A percentile compares a stretch with the other conserved stretches of the same genome.
These are phyloP conservation scores for Polyploca ridens DNA, from an alignment of 2,888 invertebrate species.

Conservation along the genomic window DNA sequence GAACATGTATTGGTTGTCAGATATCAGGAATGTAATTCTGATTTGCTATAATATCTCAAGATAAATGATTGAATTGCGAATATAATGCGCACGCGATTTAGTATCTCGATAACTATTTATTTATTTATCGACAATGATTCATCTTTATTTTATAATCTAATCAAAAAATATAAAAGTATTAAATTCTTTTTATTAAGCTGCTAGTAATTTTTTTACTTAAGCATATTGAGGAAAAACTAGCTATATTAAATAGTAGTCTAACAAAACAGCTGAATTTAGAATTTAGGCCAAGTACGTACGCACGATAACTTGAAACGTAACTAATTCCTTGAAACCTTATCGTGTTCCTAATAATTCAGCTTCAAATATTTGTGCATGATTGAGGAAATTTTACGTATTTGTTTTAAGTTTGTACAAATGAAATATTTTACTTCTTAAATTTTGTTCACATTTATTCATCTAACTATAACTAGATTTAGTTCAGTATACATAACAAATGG, in stretches of 20 bases:
- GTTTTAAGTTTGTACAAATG: too few species aligned
- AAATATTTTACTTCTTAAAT: too few species aligned
- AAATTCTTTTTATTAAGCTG: not conserved
- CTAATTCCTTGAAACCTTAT: not conserved
- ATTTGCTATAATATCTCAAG: not conserved
- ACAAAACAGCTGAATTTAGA: not conserved
- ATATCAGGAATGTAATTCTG: not conserved
- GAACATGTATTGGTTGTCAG: not conserved
- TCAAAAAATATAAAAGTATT: not conserved
- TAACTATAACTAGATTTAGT: not conserved
- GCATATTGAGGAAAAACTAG: not conserved
- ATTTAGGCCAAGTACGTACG: not conserved
- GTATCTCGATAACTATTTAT: not conserved
- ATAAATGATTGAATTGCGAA: not conserved
- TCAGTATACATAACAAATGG: not conserved
- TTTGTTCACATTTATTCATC: not conserved
- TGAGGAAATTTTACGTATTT: not conserved
- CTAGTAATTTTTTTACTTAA: too few species aligned
- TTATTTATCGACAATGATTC: not conserved
- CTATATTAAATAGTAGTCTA: not conserved
- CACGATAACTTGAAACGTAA: not conserved
- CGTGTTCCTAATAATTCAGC: not conserved
- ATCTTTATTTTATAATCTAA: not conserved
- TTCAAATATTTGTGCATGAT: not conserved
- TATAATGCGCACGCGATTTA: not conserved